These are phyloP conservation scores for Galemys pyrenaicus DNA, from an alignment of 2,113 vertebrate genomes.

Conservation along the genomic window DNA sequence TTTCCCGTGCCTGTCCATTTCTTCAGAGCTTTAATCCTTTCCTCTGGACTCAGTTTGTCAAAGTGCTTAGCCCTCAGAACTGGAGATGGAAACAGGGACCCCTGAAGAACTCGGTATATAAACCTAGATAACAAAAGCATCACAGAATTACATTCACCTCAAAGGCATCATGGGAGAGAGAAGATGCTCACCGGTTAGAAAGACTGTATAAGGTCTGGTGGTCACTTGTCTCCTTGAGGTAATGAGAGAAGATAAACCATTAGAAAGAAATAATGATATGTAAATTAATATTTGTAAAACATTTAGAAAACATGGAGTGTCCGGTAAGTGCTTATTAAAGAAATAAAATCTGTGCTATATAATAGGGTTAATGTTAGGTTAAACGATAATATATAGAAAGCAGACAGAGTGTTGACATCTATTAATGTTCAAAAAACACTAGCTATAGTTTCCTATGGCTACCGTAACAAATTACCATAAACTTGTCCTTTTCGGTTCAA, in stretches of 20 bases:
- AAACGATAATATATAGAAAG: not conserved
- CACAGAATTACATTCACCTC: not conserved
- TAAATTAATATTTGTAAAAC: not conserved
- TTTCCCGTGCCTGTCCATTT: constrained; percentile 75
- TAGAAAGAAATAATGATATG: not conserved
- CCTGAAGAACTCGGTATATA: constrained; percentile 84
- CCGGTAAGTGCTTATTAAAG: not conserved
- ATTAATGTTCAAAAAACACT: not conserved
- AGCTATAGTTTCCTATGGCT: not conserved
- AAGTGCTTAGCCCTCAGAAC: constrained; percentile 82
- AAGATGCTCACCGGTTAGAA: not conserved
- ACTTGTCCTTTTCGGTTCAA: not conserved
- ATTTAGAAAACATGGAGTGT: not conserved
- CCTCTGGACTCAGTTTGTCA: constrained; percentile 74
- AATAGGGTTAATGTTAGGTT: not conserved
- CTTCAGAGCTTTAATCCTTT: constrained; percentile 75
- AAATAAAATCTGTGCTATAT: not conserved
- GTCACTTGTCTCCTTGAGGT: not conserved
- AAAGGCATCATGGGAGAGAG: not conserved
- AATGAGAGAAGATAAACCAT: not conserved
- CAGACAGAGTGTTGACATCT: not conserved
- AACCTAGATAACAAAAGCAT: constrained; percentile 84
- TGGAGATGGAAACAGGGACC: constrained; percentile 84
- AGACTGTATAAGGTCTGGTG: not conserved
- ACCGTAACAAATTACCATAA: not conserved